phyloP scores from a whole-genome alignment of 2,113 vertebrate genomes.

The Megaleporinus macrocephalus region DNA sequence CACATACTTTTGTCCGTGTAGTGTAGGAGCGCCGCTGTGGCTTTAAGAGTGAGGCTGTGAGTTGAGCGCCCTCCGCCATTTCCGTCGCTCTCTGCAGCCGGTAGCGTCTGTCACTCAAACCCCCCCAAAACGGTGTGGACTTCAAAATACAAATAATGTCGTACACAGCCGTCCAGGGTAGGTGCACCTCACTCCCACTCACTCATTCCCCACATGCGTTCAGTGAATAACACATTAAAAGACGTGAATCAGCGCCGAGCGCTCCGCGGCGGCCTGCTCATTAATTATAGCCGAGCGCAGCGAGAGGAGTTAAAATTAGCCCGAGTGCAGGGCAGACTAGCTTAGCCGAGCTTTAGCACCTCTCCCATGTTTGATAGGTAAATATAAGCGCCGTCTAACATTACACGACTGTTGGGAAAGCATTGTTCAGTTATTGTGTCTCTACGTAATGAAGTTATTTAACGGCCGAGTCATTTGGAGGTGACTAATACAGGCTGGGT shows the following conservation, averaged over 20 bases:
- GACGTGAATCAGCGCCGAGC: background rate
- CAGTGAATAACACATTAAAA: too few relatives aligned
- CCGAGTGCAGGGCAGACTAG: conserved; percentile 2
- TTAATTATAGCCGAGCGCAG: background rate
- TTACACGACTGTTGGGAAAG: background rate
- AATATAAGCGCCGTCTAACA: background rate
- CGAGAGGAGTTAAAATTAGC: conserved; percentile 35
- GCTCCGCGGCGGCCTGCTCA: background rate
- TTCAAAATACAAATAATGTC: conserved; percentile 58
- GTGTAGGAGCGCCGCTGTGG: conserved; percentile 36
- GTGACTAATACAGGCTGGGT: background rate
- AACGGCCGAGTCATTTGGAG: background rate
- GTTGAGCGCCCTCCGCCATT: conserved; percentile 64
- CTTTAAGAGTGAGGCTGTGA: conserved; percentile 69
- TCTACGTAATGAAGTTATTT: background rate
- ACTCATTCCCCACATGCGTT: background rate
- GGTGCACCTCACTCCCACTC: conserved; percentile 48
- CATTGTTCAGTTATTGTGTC: background rate
- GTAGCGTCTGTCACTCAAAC: conserved; percentile 68
- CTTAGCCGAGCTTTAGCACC: background rate
- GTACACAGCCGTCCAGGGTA: conserved; percentile 66
- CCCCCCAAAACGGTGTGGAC: conserved; percentile 68
- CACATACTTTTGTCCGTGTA: background rate
- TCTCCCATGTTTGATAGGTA: background rate
- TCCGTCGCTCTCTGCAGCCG: conserved; percentile 70